Conservation (phyloP, 2,888 invertebrate genomes). For the Fissipunctia ypsillon region DNA sequence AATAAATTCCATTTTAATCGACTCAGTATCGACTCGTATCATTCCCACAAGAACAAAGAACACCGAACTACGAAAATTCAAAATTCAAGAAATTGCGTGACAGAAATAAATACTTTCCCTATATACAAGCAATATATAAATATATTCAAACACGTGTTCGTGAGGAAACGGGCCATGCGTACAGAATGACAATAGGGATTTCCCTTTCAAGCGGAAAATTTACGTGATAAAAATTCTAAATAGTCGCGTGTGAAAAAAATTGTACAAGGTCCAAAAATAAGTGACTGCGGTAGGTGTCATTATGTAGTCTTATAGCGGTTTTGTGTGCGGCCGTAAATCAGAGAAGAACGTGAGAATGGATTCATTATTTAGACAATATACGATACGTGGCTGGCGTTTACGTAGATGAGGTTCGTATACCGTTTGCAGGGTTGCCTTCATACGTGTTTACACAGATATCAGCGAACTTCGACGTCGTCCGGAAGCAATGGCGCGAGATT, state of each 20-base stretch:
- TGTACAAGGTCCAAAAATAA: conserved; percentile 87
- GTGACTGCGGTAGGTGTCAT: conserved; percentile 89
- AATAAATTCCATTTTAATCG: conserved; percentile 82
- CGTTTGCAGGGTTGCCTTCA: conserved; percentile 60
- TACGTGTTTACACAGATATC: conserved; percentile 47
- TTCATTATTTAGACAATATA: conserved; percentile 86
- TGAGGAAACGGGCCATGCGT: conserved; percentile 85
- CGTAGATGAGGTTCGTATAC: conserved; percentile 63
- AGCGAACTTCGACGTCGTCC: conserved; percentile 40
- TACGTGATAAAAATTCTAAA: conserved; percentile 90
- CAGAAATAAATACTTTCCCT: conserved; percentile 85
- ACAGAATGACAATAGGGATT: conserved; percentile 89
- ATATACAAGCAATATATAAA: conserved; percentile 79
- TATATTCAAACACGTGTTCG: conserved; percentile 88
- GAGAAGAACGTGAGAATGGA: conserved; percentile 85
- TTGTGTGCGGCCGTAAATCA: conserved; percentile 86
- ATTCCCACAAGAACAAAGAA: conserved; percentile 69
- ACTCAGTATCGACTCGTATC: conserved; percentile 72
- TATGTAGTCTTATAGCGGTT: conserved; percentile 86
- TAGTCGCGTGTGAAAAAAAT: conserved; percentile 89
- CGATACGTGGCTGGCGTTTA: conserved; percentile 71
- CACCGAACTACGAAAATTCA: conserved; percentile 79
- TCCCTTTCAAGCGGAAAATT: conserved; percentile 90
- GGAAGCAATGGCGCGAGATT: conserved; percentile 30
- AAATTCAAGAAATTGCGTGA: conserved; percentile 87